Base-by-base conservation (phyloP, 1,140 invertebrate species). In the Cryptotermes secundus region DNA sequence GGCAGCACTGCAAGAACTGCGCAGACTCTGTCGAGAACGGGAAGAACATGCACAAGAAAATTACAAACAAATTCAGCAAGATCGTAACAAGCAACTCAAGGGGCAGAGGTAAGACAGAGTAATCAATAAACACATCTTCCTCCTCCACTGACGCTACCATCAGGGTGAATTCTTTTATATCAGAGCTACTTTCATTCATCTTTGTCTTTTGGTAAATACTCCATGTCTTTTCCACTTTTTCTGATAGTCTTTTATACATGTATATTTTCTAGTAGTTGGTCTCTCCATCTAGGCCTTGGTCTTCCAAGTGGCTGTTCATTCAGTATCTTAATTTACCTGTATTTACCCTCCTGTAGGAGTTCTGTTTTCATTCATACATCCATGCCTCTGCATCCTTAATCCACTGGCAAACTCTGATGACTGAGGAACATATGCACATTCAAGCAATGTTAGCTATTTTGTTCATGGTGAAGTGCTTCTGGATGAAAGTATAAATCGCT, bases 61-160 rank as follows among this genome's bases (percentile, higher is more conserved):
- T 49, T 85, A 87, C 83, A 81, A 83, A 16, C 84, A 87, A 72
- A 82, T 85, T 45, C 79, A 85, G 9, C 81, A 87, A 10, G 82
- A 86, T 53, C 87, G 86, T 85, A 86, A 87, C 42, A 85, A 82
- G 81, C 86, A 87, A 79, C 80, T 88, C 26, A 87, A 87, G 84
- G 85, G 86, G 82, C 86, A 87, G 79, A 86, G 87, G 87, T 88
- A 83, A 26, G 79, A 26, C 84, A 49, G 19, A 4, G 80, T 31
- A 65, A n/a, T 35, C 14, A 10, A 81, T 24, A 81, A n/a, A n/a
- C n/a, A n/a, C n/a, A n/a, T n/a, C 36, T 49, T 49, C 14, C 16
- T 49, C 45, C 16, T 14, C 3, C 45, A 16, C 14, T 49, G 45
- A 49, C 45, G 22, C 19, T 19, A 14, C 45, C 9, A 12, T 42